Base-by-base conservation (phyloP, 2,797 vertebrate species). In the Basileuterus tristriatus region DNA sequence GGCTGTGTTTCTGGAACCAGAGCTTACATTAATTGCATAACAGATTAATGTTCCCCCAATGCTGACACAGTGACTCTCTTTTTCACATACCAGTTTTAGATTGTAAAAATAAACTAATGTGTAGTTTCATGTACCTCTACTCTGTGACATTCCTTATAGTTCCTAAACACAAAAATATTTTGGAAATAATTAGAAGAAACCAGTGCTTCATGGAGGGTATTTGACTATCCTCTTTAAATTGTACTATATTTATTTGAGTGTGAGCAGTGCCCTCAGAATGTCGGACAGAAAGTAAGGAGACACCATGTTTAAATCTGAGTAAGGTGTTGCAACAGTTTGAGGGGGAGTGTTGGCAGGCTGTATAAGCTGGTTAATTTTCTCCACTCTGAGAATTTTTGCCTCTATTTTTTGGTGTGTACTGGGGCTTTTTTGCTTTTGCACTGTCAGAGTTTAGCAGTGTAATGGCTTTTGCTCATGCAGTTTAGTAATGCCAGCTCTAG, bases 201-300 rank as follows among this genome's bases (percentile, higher is more conserved):
- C 22, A 29, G 63, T 89, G 43, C 78, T 89, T 47, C n/a, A 46
- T 43, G 63, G 34, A 80, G 43, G 21, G 10, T 83, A 50, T 95
- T 95, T 83, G n/a, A 77, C 72, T 70, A 11, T 90, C 56, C 56
- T 82, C 22, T 71, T 95, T 78, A 85, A 87, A 70, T 67, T 82
- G 8, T 70, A 15, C 46, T 59, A 15, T 75, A 37, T 89, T 71
- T 50, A 41, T 92, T 78, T 87, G 49, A 79, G 49, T 63, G 15
- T 89, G 80, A 94, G 46, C 76, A 78, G 15, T 68, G 83, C 8
- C 46, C 53, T 92, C 91, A 93, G 43, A 69, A 91, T 50, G 32
- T 9, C 52, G 13, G n/a, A 49, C 52, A 90, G 52, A 90, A 55
- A 52, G 63, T 62, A 85, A 88, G 26, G 49, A 79, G 52, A 67